Evolutionary conservation across 2,797 vertebrate genomes (phyloP), one percentile per base, ranked within the genome.

Genomic region (Enteromius treurensis): DNA sequence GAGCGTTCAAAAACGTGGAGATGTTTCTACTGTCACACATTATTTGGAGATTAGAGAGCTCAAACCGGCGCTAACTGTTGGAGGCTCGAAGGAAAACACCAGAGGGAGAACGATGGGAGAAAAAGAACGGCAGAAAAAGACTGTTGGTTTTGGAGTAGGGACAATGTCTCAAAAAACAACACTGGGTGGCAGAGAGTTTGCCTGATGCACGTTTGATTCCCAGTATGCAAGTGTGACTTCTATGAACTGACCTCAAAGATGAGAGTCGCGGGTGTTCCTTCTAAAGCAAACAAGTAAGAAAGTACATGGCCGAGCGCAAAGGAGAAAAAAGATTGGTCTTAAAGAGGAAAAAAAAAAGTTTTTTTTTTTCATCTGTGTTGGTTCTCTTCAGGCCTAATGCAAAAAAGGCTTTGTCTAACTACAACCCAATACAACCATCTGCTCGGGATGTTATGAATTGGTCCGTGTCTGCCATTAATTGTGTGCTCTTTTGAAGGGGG

Each of bases 281-380:
- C 90, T 93, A 92, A 93, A 93, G 90, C 91, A 94, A 94, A 93
- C 91, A 92, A 90, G 93, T 94, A 93, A 89, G 89, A 94, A 94
- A 90, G 91, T 90, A n/a, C 79, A 79, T 60, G 64, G 75, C 68
- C 49, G 19, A 84, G 51, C 49, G 47, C 34, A 26, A 70, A 76
- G 85, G 89, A 88, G 77, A 78, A 89, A 26, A 90, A 91, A 86
- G 89, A 85, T 87, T 83, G 88, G 82, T 92, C 91, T 90, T 88
- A 42, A 55, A 53, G 23, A 49, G 42, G 29, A 77, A 84, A 86
- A 77, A 84, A 86, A 86, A 37, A 29, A 89, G 91, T 89, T 60
- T 77, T 85, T 92, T 92, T 85, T 92, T 91, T 88, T 90, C 90
- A 91, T 93, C 90, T 93, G 92, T 90, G 91, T 89, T 92, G 90